Percentiles rank a stretch among this genome's conserved stretches.
phyloP scores from a whole-genome alignment of 2,888 invertebrate species.

The Tipula confusa region DNA sequence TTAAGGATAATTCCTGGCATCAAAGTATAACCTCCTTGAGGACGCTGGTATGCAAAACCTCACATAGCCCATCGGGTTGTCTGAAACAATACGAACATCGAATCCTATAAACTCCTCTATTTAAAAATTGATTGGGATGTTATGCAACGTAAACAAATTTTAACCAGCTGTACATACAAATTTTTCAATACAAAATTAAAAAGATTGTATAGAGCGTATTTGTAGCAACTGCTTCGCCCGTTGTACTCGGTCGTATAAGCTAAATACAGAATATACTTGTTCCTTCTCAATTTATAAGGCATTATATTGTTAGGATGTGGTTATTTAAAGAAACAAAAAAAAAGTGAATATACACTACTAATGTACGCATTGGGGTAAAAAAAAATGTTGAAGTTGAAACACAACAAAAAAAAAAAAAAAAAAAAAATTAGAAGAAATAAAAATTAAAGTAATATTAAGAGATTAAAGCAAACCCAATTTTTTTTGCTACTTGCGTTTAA shows the following conservation, averaged over 20 bases:
- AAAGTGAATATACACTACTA: background rate
- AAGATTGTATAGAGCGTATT: no score
- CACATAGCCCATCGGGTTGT: no score
- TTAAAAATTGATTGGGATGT: no score
- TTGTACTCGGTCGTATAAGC: background rate
- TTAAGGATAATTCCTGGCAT: no score
- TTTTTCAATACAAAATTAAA: no score
- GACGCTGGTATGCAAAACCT: no score
- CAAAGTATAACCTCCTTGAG: no score
- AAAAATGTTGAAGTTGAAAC: background rate
- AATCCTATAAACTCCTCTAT: no score
- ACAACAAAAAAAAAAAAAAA: background rate
- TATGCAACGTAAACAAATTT: no score
- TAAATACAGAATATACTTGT: background rate
- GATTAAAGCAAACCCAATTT: background rate
- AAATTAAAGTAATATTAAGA: background rate
- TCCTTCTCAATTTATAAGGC: background rate
- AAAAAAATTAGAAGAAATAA: no score
- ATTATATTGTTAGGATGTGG: background rate
- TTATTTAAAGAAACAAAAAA: background rate
- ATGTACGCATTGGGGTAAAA: background rate
- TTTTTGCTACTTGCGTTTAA: background rate
- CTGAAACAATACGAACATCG: no score
- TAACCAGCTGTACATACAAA: no score
- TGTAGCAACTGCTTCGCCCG: background rate